Evolutionary conservation across 2,888 invertebrate genomes (phyloP).

Genomic region (Athrips mouffetella): DNA sequence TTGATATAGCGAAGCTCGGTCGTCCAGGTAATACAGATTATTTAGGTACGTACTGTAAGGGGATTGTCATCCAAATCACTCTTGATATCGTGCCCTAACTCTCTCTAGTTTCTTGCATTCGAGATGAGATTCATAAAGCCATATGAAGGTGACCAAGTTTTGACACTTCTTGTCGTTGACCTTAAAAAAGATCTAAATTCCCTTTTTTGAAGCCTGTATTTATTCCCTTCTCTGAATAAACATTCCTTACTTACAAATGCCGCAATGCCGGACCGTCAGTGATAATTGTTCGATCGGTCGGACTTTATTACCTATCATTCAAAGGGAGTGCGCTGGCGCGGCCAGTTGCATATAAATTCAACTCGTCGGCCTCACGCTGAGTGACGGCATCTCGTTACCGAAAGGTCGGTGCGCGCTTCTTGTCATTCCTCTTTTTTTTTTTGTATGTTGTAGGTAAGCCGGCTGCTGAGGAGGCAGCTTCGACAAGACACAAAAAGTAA

Average conservation of each 20-base stretch:
- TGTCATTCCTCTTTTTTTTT: slow-evolving; percentile 45
- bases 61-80: too few relatives aligned
- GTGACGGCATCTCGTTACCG: slow-evolving; percentile 68
- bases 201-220: too few relatives aligned
- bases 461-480: neutral
- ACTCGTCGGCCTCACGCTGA: slow-evolving; percentile 52
- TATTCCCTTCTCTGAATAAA: slow-evolving; percentile 4
- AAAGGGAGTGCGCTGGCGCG: slow-evolving; percentile 38
- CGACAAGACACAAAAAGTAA: too few relatives aligned
- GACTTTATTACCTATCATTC: slow-evolving; percentile 47
- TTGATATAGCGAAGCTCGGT: too few relatives aligned
- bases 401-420: slow-evolving; percentile 61
- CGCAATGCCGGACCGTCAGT: neutral
- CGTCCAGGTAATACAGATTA: too few relatives aligned
- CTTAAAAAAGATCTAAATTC: too few relatives aligned
- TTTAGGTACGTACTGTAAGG: too few relatives aligned
- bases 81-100: too few relatives aligned
- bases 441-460: slow-evolving; percentile 32
- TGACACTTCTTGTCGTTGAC: too few relatives aligned
- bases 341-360: slow-evolving; percentile 63
- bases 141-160: too few relatives aligned
- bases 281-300: slow-evolving; percentile 12
- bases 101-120: too few relatives aligned
- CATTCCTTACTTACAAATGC: neutral
- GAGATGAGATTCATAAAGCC: too few relatives aligned